Base-by-base conservation (phyloP, 2,113 vertebrate species). In the Alexandromys fortis region DNA sequence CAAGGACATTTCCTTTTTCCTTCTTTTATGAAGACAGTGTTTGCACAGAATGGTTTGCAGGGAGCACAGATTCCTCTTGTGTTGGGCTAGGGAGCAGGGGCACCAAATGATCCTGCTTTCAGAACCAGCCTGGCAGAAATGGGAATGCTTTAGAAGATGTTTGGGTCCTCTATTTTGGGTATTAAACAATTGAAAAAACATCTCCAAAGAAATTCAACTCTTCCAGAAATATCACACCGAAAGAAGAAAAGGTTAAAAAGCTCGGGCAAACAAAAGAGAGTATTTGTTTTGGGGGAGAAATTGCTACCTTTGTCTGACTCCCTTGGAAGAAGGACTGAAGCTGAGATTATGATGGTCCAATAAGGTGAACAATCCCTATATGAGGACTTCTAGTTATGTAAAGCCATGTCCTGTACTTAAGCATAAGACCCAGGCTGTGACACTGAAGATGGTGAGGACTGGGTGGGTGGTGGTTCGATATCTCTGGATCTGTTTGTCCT, bases 351-450 rank as follows among this genome's bases (percentile, higher is more conserved):
- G 55, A 58, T 58, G 55, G 55, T 6, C 55, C 55, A 16, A 21
- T 58, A 58, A 58, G 17, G 55, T 0, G 1, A 19, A 17, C 17
- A 6, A 58, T 58, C 55, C 55, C 55, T 58, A 0, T 0, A 21
- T 21, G 22, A 42, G 22, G 8, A 47, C 75, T 65, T 11, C 17
- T 63, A 42, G 1, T 17, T 42, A 42, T 0, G 13, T 28, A 2
- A 28, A 58, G 0, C 24, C 28, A 16, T 63, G 10, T 1, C n/a
- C n/a, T 17, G 1, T 58, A 55, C 21, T 42, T 83, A 58, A 21
- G 0, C n/a, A 19, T 73, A 73, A 21, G 55, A 42, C 11, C 0
- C 55, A 16, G 26, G 6, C n/a, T 7, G 1, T 22, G n/a, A 42
- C 14, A 38, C 38, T 65, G n/a, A 45, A 30, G 24, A 30, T 65